These are phyloP conservation scores for Chloroclysta siterata DNA, from an alignment of 2,888 invertebrate species.

Conservation along the genomic window DNA sequence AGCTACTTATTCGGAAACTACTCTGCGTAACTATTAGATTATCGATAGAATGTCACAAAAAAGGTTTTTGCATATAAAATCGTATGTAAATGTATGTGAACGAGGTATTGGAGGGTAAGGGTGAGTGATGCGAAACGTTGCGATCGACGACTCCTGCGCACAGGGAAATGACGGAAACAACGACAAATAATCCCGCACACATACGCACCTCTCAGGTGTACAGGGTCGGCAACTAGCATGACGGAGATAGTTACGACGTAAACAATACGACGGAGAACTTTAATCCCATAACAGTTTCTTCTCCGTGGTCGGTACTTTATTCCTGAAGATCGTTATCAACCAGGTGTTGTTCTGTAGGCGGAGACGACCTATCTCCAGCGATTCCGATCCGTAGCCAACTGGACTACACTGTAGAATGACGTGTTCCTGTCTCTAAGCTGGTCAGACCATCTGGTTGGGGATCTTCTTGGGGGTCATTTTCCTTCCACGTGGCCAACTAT, in stretches of 20 bases:
- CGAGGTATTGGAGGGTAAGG: conserved; percentile 74
- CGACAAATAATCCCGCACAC: conserved; percentile 50
- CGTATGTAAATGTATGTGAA: conserved; percentile 79
- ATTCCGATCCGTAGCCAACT: no score
- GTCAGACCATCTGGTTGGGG: no score
- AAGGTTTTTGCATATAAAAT: conserved; percentile 66
- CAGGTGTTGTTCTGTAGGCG: no score
- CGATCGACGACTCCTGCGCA: conserved; percentile 79
- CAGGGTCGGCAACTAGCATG: conserved; percentile 35
- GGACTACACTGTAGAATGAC: no score
- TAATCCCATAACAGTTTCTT: background rate
- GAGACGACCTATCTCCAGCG: no score
- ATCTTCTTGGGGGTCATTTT: no score
- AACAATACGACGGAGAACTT: background rate
- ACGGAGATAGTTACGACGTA: conserved; percentile 2
- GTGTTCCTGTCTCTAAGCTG: no score
- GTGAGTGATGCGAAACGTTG: conserved; percentile 82
- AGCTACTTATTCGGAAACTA: conserved; percentile 45
- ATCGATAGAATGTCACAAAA: conserved; percentile 69
- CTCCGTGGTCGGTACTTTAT: no score
- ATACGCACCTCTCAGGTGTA: conserved; percentile 33
- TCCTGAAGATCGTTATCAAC: no score
- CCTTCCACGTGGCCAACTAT: no score
- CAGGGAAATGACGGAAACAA: conserved; percentile 75
- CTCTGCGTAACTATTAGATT: conserved; percentile 61